A percentile compares a stretch with the other conserved stretches of the same genome.
These are phyloP conservation scores for Rhaphigaster nebulosa DNA, from an alignment of 2,888 invertebrate genomes.

Conservation along the genomic window DNA sequence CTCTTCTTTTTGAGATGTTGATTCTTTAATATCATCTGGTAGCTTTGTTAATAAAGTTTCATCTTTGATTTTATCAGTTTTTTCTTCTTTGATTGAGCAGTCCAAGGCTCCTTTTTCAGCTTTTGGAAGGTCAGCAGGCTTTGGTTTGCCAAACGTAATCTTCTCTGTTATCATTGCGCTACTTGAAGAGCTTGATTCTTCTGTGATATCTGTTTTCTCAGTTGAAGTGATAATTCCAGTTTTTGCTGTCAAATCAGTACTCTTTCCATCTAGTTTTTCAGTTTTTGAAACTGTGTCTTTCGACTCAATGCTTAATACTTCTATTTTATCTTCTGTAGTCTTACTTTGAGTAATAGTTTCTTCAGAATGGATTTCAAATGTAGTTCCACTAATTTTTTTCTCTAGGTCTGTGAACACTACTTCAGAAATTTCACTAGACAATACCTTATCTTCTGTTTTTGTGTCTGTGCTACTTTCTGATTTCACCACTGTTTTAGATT, in stretches of 20 bases:
- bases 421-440: neutral
- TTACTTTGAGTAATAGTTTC: neutral
- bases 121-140: neutral
- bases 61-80: slow-evolving; percentile 33
- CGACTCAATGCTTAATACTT: neutral
- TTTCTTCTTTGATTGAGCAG: slow-evolving; percentile 44
- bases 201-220: neutral
- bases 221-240: neutral
- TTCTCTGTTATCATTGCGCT: neutral
- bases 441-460: neutral
- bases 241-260: neutral
- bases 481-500: neutral
- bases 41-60: neutral
- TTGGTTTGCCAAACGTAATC: neutral
- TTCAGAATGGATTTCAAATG: neutral
- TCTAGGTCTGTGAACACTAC: neutral
- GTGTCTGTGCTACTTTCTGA: neutral
- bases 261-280: neutral
- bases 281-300: neutral
- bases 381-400: neutral
- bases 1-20: neutral
- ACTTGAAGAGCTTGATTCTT: neutral
- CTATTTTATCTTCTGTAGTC: neutral
- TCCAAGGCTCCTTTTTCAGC: slow-evolving; percentile 52
- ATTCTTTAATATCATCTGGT: slow-evolving; percentile 11